Percentiles rank a stretch among this genome's conserved stretches.
phyloP scores from a whole-genome alignment of 2,113 vertebrate genomes.

The Piaya cayana region DNA sequence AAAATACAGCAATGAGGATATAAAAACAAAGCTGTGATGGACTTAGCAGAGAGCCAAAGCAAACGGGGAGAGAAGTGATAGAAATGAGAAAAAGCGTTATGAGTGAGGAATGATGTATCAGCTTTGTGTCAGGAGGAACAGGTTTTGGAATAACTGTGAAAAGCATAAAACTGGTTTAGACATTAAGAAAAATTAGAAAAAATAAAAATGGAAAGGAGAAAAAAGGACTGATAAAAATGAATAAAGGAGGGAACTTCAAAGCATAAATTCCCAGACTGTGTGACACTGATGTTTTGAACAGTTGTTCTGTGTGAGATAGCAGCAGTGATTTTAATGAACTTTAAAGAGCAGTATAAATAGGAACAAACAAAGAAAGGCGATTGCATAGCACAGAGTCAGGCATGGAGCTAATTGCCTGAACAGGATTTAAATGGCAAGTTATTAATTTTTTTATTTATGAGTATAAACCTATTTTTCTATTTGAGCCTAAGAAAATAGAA shows the following conservation, averaged over 20 bases:
- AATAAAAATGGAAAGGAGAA: background rate
- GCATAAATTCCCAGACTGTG: constrained; percentile 10
- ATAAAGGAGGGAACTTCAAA: constrained; percentile 67
- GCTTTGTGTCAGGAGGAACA: constrained; percentile 36
- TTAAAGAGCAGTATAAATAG: constrained; percentile 64
- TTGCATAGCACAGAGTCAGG: constrained; percentile 26
- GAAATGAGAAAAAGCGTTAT: constrained; percentile 15
- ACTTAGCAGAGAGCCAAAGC: constrained; percentile 70
- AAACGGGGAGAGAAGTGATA: constrained; percentile 31
- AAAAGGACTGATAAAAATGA: constrained; percentile 28
- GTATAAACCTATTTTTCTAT: constrained; percentile 19
- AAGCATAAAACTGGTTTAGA: constrained; percentile 66
- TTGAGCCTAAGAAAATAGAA: background rate
- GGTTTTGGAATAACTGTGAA: constrained; percentile 59
- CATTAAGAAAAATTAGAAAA: background rate
- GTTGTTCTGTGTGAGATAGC: constrained; percentile 65
- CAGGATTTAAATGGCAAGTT: constrained; percentile 49
- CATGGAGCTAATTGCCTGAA: constrained; percentile 60
- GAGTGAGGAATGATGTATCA: constrained; percentile 32
- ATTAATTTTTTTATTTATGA: constrained; percentile 47
- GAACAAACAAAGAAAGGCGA: constrained; percentile 53
- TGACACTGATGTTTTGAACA: constrained; percentile 72
- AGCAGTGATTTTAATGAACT: constrained; percentile 67
- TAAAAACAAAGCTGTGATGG: constrained; percentile 72
- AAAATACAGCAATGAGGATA: constrained; percentile 33